Evolutionary conservation across 2,888 invertebrate genomes (phyloP), one percentile per base, ranked within the genome.

Genomic region (Cactoblastis cactorum): DNA sequence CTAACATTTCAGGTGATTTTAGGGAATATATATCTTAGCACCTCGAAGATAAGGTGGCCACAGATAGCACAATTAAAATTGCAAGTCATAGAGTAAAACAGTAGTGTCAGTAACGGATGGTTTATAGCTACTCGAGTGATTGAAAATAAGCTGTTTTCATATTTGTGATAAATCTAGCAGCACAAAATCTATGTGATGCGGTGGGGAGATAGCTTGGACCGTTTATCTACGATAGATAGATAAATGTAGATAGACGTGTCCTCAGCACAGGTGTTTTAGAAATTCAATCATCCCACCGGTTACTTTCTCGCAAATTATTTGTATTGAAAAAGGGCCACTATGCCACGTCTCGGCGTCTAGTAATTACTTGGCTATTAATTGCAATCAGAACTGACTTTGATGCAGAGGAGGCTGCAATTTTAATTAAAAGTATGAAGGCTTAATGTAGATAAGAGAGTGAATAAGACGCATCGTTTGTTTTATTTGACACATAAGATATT

Each of bases 71-170:
- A 15, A 28, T 43, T 43, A 43, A 43, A 17, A 5, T 43, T 43
- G 43, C n/a, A 32, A 28, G 17, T 43, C 28, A 28, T 43, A 32
- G 43, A 60, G 60, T 59, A 59, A 64, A 67, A 67, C 64, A 58
- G 67, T 63, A 60, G 67, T 63, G 60, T 57, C 58, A 61, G 65
- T 63, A 64, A 59, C 54, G 57, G 54, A 70, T 64, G 61, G 62
- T 67, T 74, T 72, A 75, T 71, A 69, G 61, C 64, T 55, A 58
- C 56, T 63, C 57, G 65, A 67, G 65, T 69, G 69, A 75, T 74
- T 75, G 66, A 69, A 71, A 74, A 70, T 68, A 65, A 62, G 60
- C 57, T 59, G 56, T 56, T 61, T 60, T 53, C 53, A 52, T 51
- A 50, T 53, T 47, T 47, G 28, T 22, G 35, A 47, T 47, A 47